Evolutionary conservation across 2,888 invertebrate species (phyloP).

Genomic region (Phoenoteleia sp.): DNA sequence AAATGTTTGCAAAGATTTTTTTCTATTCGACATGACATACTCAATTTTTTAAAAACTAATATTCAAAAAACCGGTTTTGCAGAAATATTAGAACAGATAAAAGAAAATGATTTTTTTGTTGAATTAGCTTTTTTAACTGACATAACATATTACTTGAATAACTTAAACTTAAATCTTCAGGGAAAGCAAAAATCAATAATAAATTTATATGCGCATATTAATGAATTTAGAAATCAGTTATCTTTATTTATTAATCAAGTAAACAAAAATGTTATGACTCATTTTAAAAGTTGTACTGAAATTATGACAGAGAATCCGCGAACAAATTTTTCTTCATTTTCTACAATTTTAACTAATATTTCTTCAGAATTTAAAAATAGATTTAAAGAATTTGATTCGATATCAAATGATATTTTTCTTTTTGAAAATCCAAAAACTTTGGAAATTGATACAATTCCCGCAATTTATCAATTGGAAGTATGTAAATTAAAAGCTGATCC

Average conservation of each 20-base stretch:
- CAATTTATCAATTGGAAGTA: too few species aligned
- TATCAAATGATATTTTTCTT: neutral
- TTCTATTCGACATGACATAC: neutral
- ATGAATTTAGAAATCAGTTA: neutral
- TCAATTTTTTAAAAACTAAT: neutral
- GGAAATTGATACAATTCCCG: neutral
- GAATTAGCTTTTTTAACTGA: constrained; percentile 7
- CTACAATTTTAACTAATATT: neutral
- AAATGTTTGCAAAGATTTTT: neutral
- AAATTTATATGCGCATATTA: constrained; percentile 5
- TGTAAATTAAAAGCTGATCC: too few species aligned
- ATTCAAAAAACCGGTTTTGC: neutral
- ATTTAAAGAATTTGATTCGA: constrained; percentile 16
- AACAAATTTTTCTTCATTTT: neutral
- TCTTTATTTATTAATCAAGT: neutral
- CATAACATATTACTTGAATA: neutral
- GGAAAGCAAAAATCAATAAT: neutral
- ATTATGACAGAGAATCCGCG: neutral
- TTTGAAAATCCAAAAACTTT: neutral
- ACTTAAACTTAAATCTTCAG: constrained; percentile 19
- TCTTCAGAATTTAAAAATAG: too few species aligned
- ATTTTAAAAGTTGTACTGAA: neutral
- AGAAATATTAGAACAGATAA: neutral
- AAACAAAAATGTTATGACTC: neutral
- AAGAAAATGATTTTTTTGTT: neutral